Evolutionary conservation across 2,888 invertebrate genomes (phyloP).

Genomic region (Phengaris arion): DNA sequence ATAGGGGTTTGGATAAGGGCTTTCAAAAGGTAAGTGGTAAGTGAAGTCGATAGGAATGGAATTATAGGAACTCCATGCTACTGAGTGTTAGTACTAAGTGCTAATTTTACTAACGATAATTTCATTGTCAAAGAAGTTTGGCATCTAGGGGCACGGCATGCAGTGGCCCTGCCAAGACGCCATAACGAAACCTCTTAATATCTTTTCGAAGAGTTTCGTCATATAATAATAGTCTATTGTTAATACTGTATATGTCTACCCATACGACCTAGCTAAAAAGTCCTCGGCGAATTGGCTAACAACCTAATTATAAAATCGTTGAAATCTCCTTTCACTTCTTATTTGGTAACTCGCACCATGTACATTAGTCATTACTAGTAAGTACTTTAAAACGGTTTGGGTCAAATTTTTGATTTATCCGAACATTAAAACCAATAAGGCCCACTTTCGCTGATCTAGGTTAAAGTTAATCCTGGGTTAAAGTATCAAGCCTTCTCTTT

Average conservation of each 20-base stretch:
- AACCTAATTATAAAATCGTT: conserved; percentile 5
- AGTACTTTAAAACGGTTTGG: too few species aligned
- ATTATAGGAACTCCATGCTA: too few species aligned
- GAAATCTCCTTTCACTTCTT: conserved; percentile 4
- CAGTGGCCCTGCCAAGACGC: not conserved
- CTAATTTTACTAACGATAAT: not conserved
- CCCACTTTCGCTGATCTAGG: too few species aligned
- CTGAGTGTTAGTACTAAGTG: not conserved
- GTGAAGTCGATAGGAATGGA: too few species aligned
- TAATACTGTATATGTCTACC: not conserved
- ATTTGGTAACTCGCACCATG: not conserved
- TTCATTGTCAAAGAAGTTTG: not conserved
- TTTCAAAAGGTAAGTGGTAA: too few species aligned
- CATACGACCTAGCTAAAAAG: not conserved
- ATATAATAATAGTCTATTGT: not conserved
- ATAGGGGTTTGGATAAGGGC: too few species aligned
- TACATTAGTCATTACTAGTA: not conserved
- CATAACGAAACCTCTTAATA: not conserved
- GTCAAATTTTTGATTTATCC: too few species aligned
- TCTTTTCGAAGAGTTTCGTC: not conserved
- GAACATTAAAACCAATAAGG: too few species aligned
- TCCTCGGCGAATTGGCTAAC: not conserved
- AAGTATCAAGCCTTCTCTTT: too few species aligned
- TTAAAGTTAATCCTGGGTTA: too few species aligned
- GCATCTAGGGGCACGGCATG: not conserved